Percentiles rank a stretch among this genome's conserved stretches.
Evolutionary conservation across 2,888 invertebrate genomes (phyloP).

Genomic region (Girardia tigrina): DNA sequence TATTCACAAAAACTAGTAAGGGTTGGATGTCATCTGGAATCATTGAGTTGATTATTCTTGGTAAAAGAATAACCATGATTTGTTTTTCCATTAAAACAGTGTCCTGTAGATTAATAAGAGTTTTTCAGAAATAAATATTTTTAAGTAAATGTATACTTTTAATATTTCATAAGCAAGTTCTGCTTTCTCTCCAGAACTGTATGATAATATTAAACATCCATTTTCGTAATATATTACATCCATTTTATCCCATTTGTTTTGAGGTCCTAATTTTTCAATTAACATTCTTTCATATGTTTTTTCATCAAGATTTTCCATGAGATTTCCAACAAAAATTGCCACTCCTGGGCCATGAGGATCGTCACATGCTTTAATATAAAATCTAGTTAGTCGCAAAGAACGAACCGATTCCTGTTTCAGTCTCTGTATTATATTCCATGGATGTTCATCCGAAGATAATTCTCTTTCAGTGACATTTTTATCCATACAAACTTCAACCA

Average conservation of each 20-base stretch:
- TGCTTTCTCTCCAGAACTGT: slow-evolving; percentile 77
- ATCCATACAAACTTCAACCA: slow-evolving; percentile 77
- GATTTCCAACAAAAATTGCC: slow-evolving; percentile 87
- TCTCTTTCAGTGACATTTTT: slow-evolving; percentile 47
- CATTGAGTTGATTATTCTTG: slow-evolving; percentile 60
- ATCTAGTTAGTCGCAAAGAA: slow-evolving; percentile 92
- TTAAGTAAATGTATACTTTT: slow-evolving; percentile 40
- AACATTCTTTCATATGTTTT: slow-evolving; percentile 92
- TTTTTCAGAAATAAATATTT: neutral
- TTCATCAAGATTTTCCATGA: slow-evolving; percentile 71
- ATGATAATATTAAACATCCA: slow-evolving; percentile 92
- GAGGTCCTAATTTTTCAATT: slow-evolving; percentile 75
- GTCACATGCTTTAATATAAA: slow-evolving; percentile 90
- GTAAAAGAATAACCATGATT: slow-evolving; percentile 83
- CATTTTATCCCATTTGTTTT: slow-evolving; percentile 62
- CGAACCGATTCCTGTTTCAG: slow-evolving; percentile 67
- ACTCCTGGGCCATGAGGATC: slow-evolving; percentile 94
- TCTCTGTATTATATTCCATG: slow-evolving; percentile 47
- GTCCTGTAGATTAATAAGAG: neutral
- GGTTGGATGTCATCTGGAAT: slow-evolving; percentile 58
- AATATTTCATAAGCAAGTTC: slow-evolving; percentile 84
- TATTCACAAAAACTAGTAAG: slow-evolving; percentile 93
- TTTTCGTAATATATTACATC: slow-evolving; percentile 99
- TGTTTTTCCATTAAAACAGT: slow-evolving; percentile 59
- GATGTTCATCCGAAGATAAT: slow-evolving; percentile 44